Evolutionary conservation across 2,797 vertebrate genomes (phyloP), one percentile per base, ranked within the genome.

Genomic region (Cetoscarus ocellatus): DNA sequence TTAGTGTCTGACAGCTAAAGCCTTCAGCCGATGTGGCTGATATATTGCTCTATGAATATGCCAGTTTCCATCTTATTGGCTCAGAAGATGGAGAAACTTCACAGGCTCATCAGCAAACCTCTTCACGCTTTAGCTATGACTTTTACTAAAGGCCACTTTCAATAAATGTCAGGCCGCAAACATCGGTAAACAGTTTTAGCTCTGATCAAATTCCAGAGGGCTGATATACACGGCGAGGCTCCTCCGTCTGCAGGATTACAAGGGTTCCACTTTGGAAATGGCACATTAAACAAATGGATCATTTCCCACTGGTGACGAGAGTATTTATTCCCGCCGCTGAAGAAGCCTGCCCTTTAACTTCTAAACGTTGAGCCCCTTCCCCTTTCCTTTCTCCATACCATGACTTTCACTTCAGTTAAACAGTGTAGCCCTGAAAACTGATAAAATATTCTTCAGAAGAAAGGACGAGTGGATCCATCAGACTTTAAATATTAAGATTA

Each of bases 91-190:
- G 48, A 82, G 82, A 80, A 86, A 82, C 84, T 75, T 82, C 85
- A 79, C 65, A 1, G 67, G 63, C 90, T 94, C 89, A 92, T 93
- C 90, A 88, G 60, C 61, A 87, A 94, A 73, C 80, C 91, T 73
- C 77, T 93, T 84, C 93, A 93, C 88, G 88, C 84, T 51, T 86
- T 71, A 57, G 80, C 84, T 90, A 89, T 90, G 93, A 93, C 92
- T 94, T 93, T 93, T 92, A 94, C 90, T 84, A 93, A 94, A 94
- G 93, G 93, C 93, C 93, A 93, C 88, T 92, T 90, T 93, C 88
- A 88, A 94, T 93, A 94, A 94, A 94, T 94, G 93, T 93, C 92
- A 94, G 86, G 70, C 86, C 76, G 70, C 84, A 91, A 91, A 91
- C 84, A 85, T 83, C 70, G 87, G 92, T 92, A 93, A 93, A 94